A percentile compares a stretch with the other conserved stretches of the same genome.
phyloP scores from a whole-genome alignment of 2,797 vertebrate genomes.

The Pelodytes ibericus region DNA sequence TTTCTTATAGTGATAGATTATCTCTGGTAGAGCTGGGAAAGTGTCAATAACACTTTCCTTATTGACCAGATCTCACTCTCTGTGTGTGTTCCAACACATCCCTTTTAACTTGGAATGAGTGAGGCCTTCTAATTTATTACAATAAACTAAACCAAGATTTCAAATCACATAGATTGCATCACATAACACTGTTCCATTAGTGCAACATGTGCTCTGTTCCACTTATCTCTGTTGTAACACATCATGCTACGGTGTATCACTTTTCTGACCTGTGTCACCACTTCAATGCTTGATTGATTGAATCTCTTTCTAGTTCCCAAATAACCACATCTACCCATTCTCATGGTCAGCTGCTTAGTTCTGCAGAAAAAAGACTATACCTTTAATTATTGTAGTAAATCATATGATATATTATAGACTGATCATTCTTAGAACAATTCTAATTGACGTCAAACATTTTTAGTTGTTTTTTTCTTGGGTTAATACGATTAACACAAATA shows the following conservation, averaged over 20 bases:
- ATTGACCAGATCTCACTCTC: conserved; percentile 11
- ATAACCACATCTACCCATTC: no score
- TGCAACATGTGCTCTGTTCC: background rate
- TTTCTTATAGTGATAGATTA: conserved; percentile 5
- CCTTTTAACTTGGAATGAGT: background rate
- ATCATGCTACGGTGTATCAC: conserved; percentile 7
- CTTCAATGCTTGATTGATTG: background rate
- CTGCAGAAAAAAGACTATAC: no score
- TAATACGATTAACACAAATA: no score
- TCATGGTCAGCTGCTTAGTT: no score
- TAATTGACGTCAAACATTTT: no score
- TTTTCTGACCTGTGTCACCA: background rate
- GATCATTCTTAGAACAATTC: no score
- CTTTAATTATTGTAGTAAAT: no score
- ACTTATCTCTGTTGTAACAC: conserved; percentile 21
- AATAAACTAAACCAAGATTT: conserved; percentile 5
- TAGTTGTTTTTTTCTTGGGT: no score
- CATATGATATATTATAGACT: no score
- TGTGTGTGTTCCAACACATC: conserved; percentile 16
- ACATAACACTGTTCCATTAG: conserved; percentile 5
- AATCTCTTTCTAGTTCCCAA: no score
- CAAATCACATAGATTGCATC: background rate
- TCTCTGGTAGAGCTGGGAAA: background rate
- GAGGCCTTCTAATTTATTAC: conserved; percentile 9
- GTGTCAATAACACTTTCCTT: background rate